These are phyloP conservation scores for Drosophila miranda DNA, from an alignment of 1,140 invertebrate genomes.

Conservation along the genomic window DNA sequence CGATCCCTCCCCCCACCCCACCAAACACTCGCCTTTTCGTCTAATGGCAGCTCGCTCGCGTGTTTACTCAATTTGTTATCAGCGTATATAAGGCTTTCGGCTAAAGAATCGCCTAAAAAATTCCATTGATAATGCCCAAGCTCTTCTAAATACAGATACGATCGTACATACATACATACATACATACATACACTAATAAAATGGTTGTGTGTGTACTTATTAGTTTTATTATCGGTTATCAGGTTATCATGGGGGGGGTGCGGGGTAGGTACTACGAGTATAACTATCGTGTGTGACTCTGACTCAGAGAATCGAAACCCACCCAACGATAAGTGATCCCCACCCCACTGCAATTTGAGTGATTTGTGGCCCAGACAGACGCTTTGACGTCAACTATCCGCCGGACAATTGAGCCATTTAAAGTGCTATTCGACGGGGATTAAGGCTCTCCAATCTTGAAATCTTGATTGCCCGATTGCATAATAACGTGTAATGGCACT, in stretches of 20 bases:
- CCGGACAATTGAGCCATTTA: constrained; percentile 46
- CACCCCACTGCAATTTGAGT: constrained; percentile 19
- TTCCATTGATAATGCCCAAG: constrained; percentile 71
- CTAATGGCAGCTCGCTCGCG: constrained; percentile 6
- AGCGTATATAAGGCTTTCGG: constrained; percentile 46
- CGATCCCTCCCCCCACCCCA: neutral
- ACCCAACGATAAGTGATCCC: constrained; percentile 32
- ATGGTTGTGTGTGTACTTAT: constrained; percentile 24
- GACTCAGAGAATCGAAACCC: constrained; percentile 35
- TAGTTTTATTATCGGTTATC: constrained; percentile 57
- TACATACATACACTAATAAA: constrained; percentile 5
- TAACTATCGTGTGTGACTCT: constrained; percentile 32
- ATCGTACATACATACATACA: neutral
- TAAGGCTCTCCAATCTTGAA: constrained; percentile 27
- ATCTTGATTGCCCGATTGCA: constrained; percentile 35
- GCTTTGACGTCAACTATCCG: constrained; percentile 63
- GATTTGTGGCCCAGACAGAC: constrained; percentile 45
- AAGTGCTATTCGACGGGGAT: constrained; percentile 57
- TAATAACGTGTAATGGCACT: constrained; percentile 35
- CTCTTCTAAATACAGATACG: constrained; percentile 17
- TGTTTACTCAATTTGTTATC: constrained; percentile 70
- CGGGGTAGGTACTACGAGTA: neutral
- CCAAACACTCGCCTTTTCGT: neutral
- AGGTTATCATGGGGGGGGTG: constrained; percentile 34
- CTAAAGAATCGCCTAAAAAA: constrained; percentile 57